A percentile compares a stretch with the other conserved stretches of the same genome.
Conservation (phyloP, 2,113 vertebrate genomes). For the Puffinus mauretanicus region DNA sequence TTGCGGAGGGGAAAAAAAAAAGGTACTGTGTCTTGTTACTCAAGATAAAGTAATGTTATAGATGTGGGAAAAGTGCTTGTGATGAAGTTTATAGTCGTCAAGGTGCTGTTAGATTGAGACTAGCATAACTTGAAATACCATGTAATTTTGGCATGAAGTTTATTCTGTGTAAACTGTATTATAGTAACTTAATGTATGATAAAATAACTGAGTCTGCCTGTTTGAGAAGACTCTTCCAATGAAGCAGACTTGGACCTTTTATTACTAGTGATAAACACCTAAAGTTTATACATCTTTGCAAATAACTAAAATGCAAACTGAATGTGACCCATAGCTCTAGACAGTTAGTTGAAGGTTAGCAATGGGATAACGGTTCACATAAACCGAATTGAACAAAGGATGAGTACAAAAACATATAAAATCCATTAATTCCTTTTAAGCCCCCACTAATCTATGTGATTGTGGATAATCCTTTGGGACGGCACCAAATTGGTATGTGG, state of each 20-base stretch:
- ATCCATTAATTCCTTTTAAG: slow-evolving; percentile 57
- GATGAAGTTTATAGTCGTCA: neutral
- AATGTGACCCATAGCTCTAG: neutral
- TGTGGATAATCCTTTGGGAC: slow-evolving; percentile 35
- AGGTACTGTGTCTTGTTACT: neutral
- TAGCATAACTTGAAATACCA: neutral
- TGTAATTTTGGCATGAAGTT: neutral
- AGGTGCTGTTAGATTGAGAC: neutral
- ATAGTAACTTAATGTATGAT: neutral
- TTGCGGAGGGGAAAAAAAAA: neutral
- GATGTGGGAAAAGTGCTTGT: neutral
- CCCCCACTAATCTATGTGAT: slow-evolving; percentile 26
- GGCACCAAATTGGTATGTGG: neutral
- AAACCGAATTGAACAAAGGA: slow-evolving; percentile 37
- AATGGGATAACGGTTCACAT: slow-evolving; percentile 13
- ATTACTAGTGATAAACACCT: neutral
- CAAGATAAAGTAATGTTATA: neutral
- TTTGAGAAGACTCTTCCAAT: neutral
- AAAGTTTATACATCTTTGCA: neutral
- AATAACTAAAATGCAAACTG: neutral
- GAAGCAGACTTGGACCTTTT: neutral
- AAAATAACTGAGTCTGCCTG: neutral
- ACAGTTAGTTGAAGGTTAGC: neutral
- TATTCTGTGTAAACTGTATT: neutral
- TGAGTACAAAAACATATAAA: slow-evolving; percentile 35